Evolutionary conservation across 1,140 invertebrate species (phyloP).

Genomic region (Ruditapes philippinarum): DNA sequence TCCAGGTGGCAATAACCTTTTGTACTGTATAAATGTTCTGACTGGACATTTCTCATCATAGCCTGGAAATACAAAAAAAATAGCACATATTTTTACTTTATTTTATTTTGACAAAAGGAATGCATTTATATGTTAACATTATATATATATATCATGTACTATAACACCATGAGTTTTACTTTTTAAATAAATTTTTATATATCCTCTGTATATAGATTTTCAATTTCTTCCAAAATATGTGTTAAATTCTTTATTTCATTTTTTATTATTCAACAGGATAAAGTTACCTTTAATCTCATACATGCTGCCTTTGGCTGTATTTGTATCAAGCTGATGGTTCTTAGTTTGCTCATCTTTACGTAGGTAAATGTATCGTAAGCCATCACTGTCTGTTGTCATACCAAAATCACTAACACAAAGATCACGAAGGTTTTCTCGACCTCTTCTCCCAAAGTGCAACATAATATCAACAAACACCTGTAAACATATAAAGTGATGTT

Average conservation of each 20-base stretch:
- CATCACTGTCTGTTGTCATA: conserved; percentile 21
- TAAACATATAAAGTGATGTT: neutral
- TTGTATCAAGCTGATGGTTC: conserved; percentile 42
- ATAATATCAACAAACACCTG: conserved; percentile 57
- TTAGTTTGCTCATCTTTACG: conserved; percentile 20
- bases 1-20: too few species aligned
- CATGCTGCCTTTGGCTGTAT: conserved; percentile 49
- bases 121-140: too few species aligned
- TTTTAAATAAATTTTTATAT: too few species aligned
- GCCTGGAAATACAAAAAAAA: too few species aligned
- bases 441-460: conserved; percentile 35
- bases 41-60: too few species aligned
- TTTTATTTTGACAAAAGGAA: too few species aligned
- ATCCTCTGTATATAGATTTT: too few species aligned
- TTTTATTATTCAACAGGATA: neutral
- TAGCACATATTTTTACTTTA: too few species aligned
- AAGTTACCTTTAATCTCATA: conserved; percentile 20
- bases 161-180: too few species aligned
- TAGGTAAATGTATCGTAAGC: conserved; percentile 10
- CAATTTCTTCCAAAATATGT: too few species aligned
- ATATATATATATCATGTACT: too few species aligned
- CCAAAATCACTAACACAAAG: conserved; percentile 18
- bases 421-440: conserved; percentile 32
- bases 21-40: too few species aligned
- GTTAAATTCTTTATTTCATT: neutral